Evolutionary conservation across 2,888 invertebrate species (phyloP).

Genomic region (Lypha dubia): DNA sequence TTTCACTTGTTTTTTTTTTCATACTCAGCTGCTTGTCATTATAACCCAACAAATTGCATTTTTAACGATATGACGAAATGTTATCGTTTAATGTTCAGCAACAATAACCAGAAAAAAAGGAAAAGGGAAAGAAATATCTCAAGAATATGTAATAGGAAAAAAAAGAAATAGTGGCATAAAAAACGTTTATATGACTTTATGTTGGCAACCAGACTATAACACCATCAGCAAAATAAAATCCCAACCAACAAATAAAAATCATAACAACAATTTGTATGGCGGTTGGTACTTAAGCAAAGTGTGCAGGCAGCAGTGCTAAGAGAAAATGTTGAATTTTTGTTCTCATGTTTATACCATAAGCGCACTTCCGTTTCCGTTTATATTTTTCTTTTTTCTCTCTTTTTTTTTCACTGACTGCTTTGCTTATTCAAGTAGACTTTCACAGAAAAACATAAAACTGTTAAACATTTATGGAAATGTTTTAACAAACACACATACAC

Average conservation of each 20-base stretch:
- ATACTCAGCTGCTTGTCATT: constrained; percentile 57
- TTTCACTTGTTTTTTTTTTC: not conserved
- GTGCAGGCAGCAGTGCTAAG: constrained; percentile 18
- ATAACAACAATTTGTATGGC: constrained; percentile 43
- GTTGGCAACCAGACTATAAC: constrained; percentile 43
- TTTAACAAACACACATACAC: constrained; percentile 29
- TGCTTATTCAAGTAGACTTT: constrained; percentile 26
- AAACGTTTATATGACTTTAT: constrained; percentile 30
- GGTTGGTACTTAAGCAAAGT: constrained; percentile 26
- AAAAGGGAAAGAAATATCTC: not conserved
- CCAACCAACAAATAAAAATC: constrained; percentile 41
- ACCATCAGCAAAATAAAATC: constrained; percentile 31
- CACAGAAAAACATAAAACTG: constrained; percentile 60
- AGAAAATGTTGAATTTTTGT: constrained; percentile 43
- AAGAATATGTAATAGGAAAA: constrained; percentile 36
- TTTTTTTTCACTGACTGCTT: constrained; percentile 18
- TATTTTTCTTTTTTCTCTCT: constrained; percentile 26
- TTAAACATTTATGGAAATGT: constrained; percentile 64
- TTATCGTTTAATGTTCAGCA: constrained; percentile 69
- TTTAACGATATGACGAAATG: constrained; percentile 74
- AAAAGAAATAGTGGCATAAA: constrained; percentile 25
- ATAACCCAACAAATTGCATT: constrained; percentile 70
- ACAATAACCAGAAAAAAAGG: constrained; percentile 40
- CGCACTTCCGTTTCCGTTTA: constrained; percentile 70
- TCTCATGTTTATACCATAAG: constrained; percentile 58